These are phyloP conservation scores for Plusia festucae DNA, from an alignment of 2,888 invertebrate genomes.

Conservation along the genomic window DNA sequence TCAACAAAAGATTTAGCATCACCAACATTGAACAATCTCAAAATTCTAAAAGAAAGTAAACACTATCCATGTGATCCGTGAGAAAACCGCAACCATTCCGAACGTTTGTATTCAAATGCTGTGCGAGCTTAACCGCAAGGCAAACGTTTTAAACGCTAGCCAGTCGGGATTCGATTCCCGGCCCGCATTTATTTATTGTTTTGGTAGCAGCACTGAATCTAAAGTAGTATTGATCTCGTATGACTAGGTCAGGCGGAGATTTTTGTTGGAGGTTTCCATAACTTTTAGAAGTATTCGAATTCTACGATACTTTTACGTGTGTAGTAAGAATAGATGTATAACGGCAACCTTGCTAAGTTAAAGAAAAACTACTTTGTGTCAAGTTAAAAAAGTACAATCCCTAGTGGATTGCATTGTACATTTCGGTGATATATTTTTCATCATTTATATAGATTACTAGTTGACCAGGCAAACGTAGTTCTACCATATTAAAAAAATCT, in stretches of 20 bases:
- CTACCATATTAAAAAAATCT: too few relatives aligned
- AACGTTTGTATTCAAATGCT: constrained; percentile 54
- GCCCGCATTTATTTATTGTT: constrained; percentile 56
- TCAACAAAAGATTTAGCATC: not conserved
- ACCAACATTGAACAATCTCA: not conserved
- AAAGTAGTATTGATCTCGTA: constrained; percentile 39
- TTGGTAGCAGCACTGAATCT: constrained; percentile 44
- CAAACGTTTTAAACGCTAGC: constrained; percentile 49
- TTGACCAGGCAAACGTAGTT: too few relatives aligned
- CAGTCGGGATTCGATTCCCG: constrained; percentile 54
- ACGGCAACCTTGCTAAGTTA: too few relatives aligned
- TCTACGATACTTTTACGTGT: not conserved
- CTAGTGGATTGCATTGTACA: too few relatives aligned
- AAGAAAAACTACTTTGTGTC: too few relatives aligned
- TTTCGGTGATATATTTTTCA: too few relatives aligned
- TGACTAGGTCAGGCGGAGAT: constrained; percentile 14
- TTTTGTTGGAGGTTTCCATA: not conserved
- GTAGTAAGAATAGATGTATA: too few relatives aligned
- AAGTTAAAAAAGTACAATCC: too few relatives aligned
- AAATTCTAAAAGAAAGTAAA: constrained; percentile 7
- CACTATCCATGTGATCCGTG: constrained; percentile 5
- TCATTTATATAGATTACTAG: too few relatives aligned
- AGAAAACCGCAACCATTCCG: constrained; percentile 7
- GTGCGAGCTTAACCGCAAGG: constrained; percentile 46
- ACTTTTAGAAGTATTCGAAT: not conserved